phyloP scores from a whole-genome alignment of 1,140 invertebrate genomes.

The Bombus pascuorum region DNA sequence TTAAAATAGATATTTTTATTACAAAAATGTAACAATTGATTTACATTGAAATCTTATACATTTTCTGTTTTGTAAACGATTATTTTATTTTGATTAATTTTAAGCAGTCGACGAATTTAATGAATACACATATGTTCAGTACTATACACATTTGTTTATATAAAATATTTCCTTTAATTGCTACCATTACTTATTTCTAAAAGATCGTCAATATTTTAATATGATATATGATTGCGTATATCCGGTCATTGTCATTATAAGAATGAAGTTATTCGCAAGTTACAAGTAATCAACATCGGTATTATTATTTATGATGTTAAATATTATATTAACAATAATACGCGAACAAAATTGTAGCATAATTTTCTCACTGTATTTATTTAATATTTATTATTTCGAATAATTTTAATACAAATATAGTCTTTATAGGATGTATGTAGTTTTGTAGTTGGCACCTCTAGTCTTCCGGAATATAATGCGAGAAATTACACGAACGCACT shows the following conservation, averaged over 20 bases:
- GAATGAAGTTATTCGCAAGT: background rate
- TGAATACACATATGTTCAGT: too few species aligned
- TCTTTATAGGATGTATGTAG: too few species aligned
- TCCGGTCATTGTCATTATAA: background rate
- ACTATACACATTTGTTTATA: background rate
- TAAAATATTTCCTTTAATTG: background rate
- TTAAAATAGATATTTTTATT: background rate
- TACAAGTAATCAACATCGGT: background rate
- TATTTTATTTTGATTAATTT: background rate
- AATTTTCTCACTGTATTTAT: background rate
- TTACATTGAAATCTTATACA: background rate
- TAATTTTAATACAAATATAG: background rate
- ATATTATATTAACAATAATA: background rate
- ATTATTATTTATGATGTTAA: background rate
- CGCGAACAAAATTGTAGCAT: background rate
- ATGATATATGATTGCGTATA: background rate
- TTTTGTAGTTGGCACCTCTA: conserved; percentile 13
- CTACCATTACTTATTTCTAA: background rate
- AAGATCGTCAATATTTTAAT: background rate
- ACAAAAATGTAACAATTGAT: background rate
- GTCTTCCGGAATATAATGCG: conserved; percentile 39
- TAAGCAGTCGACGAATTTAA: background rate
- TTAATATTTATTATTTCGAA: background rate
- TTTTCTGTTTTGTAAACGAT: background rate
- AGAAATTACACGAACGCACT: background rate